Evolutionary conservation across 2,113 vertebrate species (phyloP), one percentile per base, ranked within the genome.

Genomic region (Colossoma macropomum): DNA sequence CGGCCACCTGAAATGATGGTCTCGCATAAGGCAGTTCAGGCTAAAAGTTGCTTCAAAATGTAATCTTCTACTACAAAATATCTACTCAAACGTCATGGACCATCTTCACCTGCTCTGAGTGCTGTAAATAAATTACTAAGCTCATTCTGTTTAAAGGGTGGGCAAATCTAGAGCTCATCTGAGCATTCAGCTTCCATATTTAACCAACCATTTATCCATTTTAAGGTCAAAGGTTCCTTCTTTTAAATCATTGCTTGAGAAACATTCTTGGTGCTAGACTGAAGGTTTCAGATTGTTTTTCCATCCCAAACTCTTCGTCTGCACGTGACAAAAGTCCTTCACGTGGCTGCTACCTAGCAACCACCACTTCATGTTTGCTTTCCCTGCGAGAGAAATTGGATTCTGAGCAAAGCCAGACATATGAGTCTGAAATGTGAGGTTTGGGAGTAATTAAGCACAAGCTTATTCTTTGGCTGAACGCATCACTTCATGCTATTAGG

Each of bases 261-360:
- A 25, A 5, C 21, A 28, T 45, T 41, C 32, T 21, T 21, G 30
- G 66, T 12, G 8, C 66, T 34, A 13, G n/a, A 25, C 68, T 71
- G 34, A 71, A 45, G 68, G 66, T 16, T 70, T 70, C 21, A 0
- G 21, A n/a, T 41, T 70, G 66, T 68, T 68, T 68, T 68, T 68
- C 65, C 65, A 34, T 21, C 28, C 19, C 65, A 17, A 68, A 21
- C 17, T 23, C 32, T 69, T 38, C 34, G 19, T 38, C 19, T 59
- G 54, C 54, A 59, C 54, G 23, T 59, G 25, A 62, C 59, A 27
- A 27, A 62, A n/a, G 68, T 15, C 34, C 68, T 71, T 25, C 68
- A 25, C n/a, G 23, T 45, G 34, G 34, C 21, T 5, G 68, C 68
- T 71, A 71, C 68, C 68, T 45, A 71, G 68, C 68, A 45, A 71